Base-by-base conservation (phyloP, 2,797 vertebrate species). In the Rhinatrema bivittatum region DNA sequence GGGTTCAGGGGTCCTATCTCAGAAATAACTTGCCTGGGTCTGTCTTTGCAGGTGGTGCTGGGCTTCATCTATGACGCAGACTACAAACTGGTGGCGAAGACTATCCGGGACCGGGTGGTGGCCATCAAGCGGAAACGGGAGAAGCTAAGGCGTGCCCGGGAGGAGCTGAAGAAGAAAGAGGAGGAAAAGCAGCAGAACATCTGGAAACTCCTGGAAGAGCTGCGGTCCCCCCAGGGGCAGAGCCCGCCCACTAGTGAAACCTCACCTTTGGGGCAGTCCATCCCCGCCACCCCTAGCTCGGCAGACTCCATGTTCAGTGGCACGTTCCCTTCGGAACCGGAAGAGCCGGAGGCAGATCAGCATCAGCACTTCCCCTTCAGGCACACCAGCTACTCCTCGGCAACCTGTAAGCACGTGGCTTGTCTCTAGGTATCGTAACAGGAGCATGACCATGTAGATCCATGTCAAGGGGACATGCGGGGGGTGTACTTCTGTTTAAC, bases 61-160 rank as follows among this genome's bases (percentile, higher is more conserved):
- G 92, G 92, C 36, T 91, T 97, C 7, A 86, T 98, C 41, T 94
- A 84, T 0, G 94, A 97, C 69, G 91, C 82, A 0, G 94, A 98
- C 73, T 97, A 93, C 76, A 97, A 98, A 61, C 79, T 91, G 12
- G 92, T 98, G 50, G 92, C 93, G 65, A 92, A 93, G 58, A 90
- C 94, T 0, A 92, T 98, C 49, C 80, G 93, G 25, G 91, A 97
- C 67, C 65, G 94, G 0, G 94, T 97, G 42, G 76, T 86, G 0
- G 66, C 86, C 78, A 93, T 97, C 73, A 96, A 93, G 47, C 76
- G 93, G 6, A 93, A 95, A 63, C 69, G 94, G 2, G 93, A 96
- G 59, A 93, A 94, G 66, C 70, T 88, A 41, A 81, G 82, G 30
- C 83, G 82, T 1, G 71, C 72, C 25, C 77, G 71, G 6, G 89